Evolutionary conservation across 2,797 vertebrate species (phyloP).

Genomic region (Pogoniulus pusillus): DNA sequence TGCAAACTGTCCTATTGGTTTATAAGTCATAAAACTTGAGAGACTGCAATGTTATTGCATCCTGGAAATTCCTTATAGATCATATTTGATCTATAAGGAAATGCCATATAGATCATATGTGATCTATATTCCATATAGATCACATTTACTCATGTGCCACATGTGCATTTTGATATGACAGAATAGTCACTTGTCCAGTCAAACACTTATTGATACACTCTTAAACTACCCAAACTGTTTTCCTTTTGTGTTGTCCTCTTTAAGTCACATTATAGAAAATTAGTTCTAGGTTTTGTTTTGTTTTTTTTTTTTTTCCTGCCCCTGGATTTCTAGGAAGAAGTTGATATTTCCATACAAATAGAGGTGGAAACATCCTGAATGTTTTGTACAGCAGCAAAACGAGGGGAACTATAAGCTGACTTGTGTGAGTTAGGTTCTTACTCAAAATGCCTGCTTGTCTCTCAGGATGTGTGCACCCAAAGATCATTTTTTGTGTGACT

Average conservation of each 20-base stretch:
- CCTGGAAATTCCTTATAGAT: background rate
- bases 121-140: background rate
- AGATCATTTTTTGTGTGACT: background rate
- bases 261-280: background rate
- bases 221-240: background rate
- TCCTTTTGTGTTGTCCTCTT: background rate
- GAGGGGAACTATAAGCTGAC: background rate
- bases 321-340: background rate
- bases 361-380: background rate
- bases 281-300: background rate
- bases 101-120: no score
- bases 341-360: background rate
- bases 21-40: background rate
- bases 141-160: background rate
- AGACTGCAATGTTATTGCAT: background rate
- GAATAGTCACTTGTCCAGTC: background rate
- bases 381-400: background rate
- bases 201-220: background rate
- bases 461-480: background rate
- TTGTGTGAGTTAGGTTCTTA: background rate
- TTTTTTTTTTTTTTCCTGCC: background rate
- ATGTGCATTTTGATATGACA: background rate
- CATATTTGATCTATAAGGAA: no score
- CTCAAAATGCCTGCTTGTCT: background rate
- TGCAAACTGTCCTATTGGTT: background rate